Evolutionary conservation across 1,140 invertebrate genomes (phyloP), one percentile per base, ranked within the genome.

Genomic region (Drosophila sturtevanti): DNA sequence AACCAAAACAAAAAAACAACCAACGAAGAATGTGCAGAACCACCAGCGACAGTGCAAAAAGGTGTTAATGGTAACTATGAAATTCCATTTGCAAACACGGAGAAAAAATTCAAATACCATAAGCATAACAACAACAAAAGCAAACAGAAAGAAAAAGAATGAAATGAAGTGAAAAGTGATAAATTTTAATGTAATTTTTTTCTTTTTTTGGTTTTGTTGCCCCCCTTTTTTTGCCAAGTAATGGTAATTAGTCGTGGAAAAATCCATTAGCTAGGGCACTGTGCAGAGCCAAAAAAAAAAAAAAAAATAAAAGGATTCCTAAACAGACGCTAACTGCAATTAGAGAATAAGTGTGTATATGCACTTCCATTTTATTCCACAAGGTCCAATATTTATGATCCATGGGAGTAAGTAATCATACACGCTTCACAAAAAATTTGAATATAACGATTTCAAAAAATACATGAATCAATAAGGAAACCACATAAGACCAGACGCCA

Each of bases 211-310:
- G 38, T 31, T 34, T 76, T 80, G 55, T 56, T 21, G 52, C 12
- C 60, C 65, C 68, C 55, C n/a, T 31, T 31, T 31, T 31, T 52
- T 31, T 31, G 74, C 66, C 68, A 31, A 87, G 85, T 79, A 77
- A 89, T 82, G 84, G 84, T 87, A 87, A 87, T 87, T 87, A 87
- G 82, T 79, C 75, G 66, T 87, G 84, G 84, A 82, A 81, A 82
- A 87, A 87, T 89, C 82, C 84, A 87, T 87, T 87, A 87, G 76
- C 75, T 44, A 16, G 11, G 24, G 48, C 48, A 55, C 54, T 27
- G 22, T 12, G 24, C 52, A n/a, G n/a, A n/a, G n/a, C n/a, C n/a
- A n/a, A n/a, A n/a, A n/a, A n/a, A n/a, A n/a, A 16, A 48, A 48
- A 9, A 14, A 48, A 34, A 48, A 16, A 1, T 11, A 48, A 48